Base-by-base conservation (phyloP, 2,797 vertebrate genomes). In the Sphaeramia orbicularis region DNA sequence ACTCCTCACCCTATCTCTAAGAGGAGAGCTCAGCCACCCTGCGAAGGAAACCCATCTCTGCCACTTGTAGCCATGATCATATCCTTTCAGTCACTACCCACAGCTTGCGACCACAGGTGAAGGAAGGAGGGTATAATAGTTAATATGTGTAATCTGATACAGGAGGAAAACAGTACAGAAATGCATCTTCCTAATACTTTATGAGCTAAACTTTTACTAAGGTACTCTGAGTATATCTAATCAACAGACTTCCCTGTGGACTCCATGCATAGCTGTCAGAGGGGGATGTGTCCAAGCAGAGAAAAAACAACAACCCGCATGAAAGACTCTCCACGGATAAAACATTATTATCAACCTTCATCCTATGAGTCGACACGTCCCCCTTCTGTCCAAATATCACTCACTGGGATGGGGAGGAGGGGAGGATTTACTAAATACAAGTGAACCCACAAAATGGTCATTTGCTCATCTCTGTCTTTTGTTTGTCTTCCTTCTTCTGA, bases 221-320 rank as follows among this genome's bases (percentile, higher is more conserved):
- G 1, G 18, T 19, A 2, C 14, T 35, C 1, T 18, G 2, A 13
- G 30, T 45, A 15, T 9, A 47, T 47, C 19, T 32, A 15, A 41
- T 62, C 4, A 66, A 52, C 42, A 80, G 40, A 73, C 59, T 51
- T 16, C 27, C 60, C 47, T 65, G 32, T 48, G 41, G 71, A 44
- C 10, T 45, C 44, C 69, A 4, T 62, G 65, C 53, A 76, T 89
- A 90, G 85, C 87, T 88, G 90, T 75, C 65, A 44, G 48, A 80
- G 86, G 80, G 81, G 87, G 89, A 83, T 85, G 88, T 65, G 74
- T 76, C 76, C 63, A 78, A 49, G 47, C 86, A 78, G 47, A 76
- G 61, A 72, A 82, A 87, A 85, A 87, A 85, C 75, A 89, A 88
- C 87, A 86, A 74, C 45, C 75, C 73, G 91, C 90, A 91, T 93